Base-by-base conservation (phyloP, 2,888 invertebrate species). In the Plusia festucae region DNA sequence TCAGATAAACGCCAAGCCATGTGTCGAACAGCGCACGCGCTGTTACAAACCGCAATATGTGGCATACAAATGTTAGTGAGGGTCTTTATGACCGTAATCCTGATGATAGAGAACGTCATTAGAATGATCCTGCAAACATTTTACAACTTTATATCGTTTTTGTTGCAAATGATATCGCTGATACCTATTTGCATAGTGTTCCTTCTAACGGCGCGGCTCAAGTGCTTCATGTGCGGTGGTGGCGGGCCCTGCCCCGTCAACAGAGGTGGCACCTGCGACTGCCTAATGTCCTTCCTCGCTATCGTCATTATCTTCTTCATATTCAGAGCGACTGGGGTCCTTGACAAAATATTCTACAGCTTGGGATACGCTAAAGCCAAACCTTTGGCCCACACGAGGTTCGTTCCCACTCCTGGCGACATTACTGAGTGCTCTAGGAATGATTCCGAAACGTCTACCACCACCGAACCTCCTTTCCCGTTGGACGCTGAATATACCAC, bases 21-120 rank as follows among this genome's bases (percentile, higher is more conserved):
- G 93, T 93, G 93, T 90, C 91, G 91, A 20, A 91, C 92, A 32
- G 82, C 88, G 40, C 91, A 91, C 81, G 85, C 91, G 2, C 0
- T 93, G 7, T 60, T 93, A 6, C 87, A 88, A 61, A 86, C 85
- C 53, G 66, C 68, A 78, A 88, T 93, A 89, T 94, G 94, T 74
- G 87, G 87, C 5, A 75, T 93, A 6, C 93, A 93, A 80, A 93
- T 92, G 91, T 55, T 93, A 34, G 90, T 93, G 11, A 83, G 94
- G 70, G 88, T 93, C 75, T 88, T 93, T 52, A 92, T 93, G 91
- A 93, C 93, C 67, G 30, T 91, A 9, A 86, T 94, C 51, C 87
- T 94, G 27, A 92, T 93, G 93, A 60, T 93, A 8, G 94, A 94
- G 68, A 93, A 93, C 69, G 76, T 93, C 2, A 85, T 94, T 62